Percentiles rank a stretch among this genome's conserved stretches.
phyloP scores from a whole-genome alignment of 2,888 invertebrate species.

The Cecidostiba fungosa region DNA sequence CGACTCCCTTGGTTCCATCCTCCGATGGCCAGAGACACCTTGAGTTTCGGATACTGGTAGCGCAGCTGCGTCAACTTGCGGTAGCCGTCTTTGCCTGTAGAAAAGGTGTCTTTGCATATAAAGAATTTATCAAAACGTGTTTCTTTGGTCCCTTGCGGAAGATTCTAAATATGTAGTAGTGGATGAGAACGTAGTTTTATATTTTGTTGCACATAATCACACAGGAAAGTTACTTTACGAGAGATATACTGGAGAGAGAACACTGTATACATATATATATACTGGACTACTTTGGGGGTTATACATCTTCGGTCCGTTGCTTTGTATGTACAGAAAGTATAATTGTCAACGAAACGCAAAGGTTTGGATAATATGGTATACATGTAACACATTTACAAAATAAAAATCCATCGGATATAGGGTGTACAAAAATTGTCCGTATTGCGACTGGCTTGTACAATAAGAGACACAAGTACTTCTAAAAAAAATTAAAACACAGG shows the following conservation, averaged over 20 bases:
- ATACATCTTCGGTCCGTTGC: neutral
- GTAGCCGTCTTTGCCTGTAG: constrained; percentile 80
- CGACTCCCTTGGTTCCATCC: constrained; percentile 95
- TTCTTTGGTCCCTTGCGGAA: constrained; percentile 13
- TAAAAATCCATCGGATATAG: neutral
- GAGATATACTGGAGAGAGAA: neutral
- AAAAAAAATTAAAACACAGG: neutral
- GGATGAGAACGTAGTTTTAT: neutral
- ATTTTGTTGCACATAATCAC: neutral
- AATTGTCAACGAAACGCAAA: neutral
- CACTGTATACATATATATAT: neutral
- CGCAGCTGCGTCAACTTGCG: constrained; percentile 86
- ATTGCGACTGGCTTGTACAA: neutral
- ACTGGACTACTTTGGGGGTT: neutral
- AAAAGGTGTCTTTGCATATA: constrained; percentile 63
- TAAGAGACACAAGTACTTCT: neutral
- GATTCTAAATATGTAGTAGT: neutral
- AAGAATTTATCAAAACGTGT: constrained; percentile 56
- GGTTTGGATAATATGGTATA: neutral
- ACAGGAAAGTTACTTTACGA: neutral
- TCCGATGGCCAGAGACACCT: constrained; percentile 90
- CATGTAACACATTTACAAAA: neutral
- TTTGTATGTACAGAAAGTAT: neutral
- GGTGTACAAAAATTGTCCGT: neutral
- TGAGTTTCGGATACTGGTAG: constrained; percentile 85